Conservation (phyloP, 2,797 vertebrate species). For the Phalloptychus januarius region DNA sequence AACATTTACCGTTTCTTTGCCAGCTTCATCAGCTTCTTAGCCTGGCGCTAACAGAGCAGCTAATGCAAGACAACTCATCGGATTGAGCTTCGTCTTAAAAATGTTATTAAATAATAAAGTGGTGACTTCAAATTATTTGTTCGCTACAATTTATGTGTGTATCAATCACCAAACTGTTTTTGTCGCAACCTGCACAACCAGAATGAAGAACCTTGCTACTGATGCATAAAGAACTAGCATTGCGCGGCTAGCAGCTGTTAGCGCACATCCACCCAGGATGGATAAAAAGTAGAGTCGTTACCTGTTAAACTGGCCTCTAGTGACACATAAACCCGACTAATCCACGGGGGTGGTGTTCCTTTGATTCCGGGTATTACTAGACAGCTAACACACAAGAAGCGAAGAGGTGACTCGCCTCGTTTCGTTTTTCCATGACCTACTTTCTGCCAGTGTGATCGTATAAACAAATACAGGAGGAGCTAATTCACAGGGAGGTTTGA, state of each 20-base stretch:
- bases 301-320: constrained; percentile 20
- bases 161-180: background rate
- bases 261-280: constrained; percentile 13
- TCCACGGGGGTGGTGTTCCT: background rate
- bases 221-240: constrained; percentile 13
- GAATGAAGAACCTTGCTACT: background rate
- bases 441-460: constrained; percentile 42
- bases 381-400: background rate
- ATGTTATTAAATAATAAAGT: constrained; percentile 28
- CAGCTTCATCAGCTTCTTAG: constrained; percentile 16
- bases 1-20: background rate
- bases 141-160: background rate
- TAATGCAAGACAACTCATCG: constrained; percentile 16
- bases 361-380: background rate
- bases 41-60: constrained; percentile 17
- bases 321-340: background rate
- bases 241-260: constrained; percentile 44
- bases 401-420: background rate
- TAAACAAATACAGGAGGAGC: constrained; percentile 58
- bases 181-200: background rate
- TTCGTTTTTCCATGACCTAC: constrained; percentile 59
- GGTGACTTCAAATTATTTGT: background rate
- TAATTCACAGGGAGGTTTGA: constrained; percentile 10
- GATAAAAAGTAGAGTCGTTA: constrained; percentile 14
- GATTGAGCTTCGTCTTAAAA: constrained; percentile 2